Conservation (phyloP, 2,888 invertebrate genomes). For the Calliphora vomitoria region DNA sequence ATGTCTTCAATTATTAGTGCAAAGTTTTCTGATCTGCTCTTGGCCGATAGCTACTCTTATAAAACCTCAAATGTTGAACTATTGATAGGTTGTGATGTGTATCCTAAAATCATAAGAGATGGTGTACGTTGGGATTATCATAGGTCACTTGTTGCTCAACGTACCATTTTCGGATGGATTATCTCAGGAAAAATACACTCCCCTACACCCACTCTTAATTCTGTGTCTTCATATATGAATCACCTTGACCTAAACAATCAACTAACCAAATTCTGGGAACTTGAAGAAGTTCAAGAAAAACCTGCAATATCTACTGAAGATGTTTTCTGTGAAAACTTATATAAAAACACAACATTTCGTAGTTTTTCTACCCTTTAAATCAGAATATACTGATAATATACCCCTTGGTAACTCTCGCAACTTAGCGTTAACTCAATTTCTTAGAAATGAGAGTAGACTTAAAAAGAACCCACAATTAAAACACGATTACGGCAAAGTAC, state of each 20-base stretch:
- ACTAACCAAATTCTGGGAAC: conserved; percentile 16
- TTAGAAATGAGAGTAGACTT: conserved; percentile 1
- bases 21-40: too few species aligned
- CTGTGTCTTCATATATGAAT: not conserved
- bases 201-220: not conserved
- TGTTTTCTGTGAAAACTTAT: not conserved
- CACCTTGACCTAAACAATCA: not conserved
- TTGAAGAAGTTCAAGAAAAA: conserved; percentile 2
- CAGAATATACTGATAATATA: not conserved
- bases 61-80: not conserved
- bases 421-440: conserved; percentile 10
- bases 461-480: not conserved
- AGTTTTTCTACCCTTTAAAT: conserved; percentile 13
- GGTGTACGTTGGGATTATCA: not conserved
- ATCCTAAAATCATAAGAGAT: conserved; percentile 2
- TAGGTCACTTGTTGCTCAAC: conserved; percentile 7
- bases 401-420: not conserved
- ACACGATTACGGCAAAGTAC: too few species aligned
- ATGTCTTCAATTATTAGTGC: too few species aligned
- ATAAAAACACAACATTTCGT: not conserved
- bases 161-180: conserved; percentile 37
- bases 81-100: conserved; percentile 9
- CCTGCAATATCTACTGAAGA: too few species aligned
- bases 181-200: not conserved
- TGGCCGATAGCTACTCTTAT: not conserved